Evolutionary conservation across 1,140 invertebrate species (phyloP).

Genomic region (Hycleus phaleratus): DNA sequence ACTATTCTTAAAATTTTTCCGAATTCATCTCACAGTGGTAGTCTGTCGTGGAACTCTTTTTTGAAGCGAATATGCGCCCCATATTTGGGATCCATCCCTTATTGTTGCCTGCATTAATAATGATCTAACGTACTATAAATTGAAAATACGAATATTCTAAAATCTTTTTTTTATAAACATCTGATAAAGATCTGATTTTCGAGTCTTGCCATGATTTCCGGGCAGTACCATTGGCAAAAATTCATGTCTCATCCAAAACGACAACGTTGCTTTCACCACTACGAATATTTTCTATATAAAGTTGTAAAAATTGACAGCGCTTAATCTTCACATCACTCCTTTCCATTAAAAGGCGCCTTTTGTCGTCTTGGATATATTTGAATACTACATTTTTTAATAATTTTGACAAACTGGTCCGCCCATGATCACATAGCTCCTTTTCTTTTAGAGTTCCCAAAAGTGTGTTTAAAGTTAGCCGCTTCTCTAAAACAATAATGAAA

Average conservation of each 20-base stretch:
- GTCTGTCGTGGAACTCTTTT: background rate
- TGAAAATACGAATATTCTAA: no score
- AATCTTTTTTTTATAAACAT: background rate
- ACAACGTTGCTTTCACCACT: background rate
- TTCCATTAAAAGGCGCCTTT: background rate
- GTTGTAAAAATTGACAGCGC: background rate
- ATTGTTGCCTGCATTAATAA: background rate
- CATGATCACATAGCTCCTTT: no score
- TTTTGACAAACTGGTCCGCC: background rate
- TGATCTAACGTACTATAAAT: background rate
- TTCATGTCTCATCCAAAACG: background rate
- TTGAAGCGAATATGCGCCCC: no score
- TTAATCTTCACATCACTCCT: background rate
- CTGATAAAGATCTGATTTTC: background rate
- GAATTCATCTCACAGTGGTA: background rate
- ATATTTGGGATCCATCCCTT: background rate
- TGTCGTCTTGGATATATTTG: background rate
- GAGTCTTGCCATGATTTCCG: slow-evolving; percentile 1
- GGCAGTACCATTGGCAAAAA: background rate
- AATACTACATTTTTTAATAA: background rate
- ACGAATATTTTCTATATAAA: background rate
- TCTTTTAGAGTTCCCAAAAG: no score
- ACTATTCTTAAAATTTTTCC: background rate
- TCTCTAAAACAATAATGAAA: no score
- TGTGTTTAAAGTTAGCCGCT: no score